Percentiles rank a stretch among this genome's conserved stretches.
Evolutionary conservation across 1,140 invertebrate genomes (phyloP).

Genomic region (Panulirus ornatus): DNA sequence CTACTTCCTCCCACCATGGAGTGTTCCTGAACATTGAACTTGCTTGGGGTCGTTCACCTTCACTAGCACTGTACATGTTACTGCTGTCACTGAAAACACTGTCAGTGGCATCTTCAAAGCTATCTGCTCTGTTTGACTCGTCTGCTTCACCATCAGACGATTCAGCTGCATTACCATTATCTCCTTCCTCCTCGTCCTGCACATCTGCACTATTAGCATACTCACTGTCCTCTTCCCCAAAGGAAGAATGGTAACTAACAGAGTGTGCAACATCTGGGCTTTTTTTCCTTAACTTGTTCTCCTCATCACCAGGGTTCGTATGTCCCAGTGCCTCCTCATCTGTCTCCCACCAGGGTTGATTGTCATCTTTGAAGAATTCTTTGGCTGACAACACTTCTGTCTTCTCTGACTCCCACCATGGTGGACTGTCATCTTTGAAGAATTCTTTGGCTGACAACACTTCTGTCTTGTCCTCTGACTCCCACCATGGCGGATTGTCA

Average conservation of each 20-base stretch:
- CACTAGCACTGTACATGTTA: conserved; percentile 55
- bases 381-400: conserved; percentile 33
- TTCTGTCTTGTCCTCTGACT: conserved; percentile 6
- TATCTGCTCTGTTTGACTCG: conserved; percentile 26
- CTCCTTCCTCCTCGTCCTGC: conserved; percentile 16
- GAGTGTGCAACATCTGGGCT: conserved; percentile 21
- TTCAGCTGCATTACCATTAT: neutral
- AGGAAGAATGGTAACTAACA: neutral
- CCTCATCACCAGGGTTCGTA: neutral
- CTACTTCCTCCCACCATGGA: conserved; percentile 21
- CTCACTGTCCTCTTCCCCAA: neutral
- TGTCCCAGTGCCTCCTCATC: neutral
- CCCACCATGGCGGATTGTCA: conserved; percentile 40
- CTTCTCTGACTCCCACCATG: conserved; percentile 40
- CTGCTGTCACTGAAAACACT: conserved; percentile 31
- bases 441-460: conserved; percentile 29
- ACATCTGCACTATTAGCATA: neutral
- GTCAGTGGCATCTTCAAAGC: conserved; percentile 42
- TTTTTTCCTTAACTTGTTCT: conserved; percentile 37
- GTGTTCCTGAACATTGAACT: neutral
- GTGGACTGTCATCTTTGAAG: conserved; percentile 38
- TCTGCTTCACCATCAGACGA: conserved; percentile 29
- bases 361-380: conserved; percentile 47
- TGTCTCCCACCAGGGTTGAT: conserved; percentile 41
- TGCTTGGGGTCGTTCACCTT: conserved; percentile 17